Conservation (phyloP, 2,113 vertebrate genomes). For the Rhadina sibilatrix region DNA sequence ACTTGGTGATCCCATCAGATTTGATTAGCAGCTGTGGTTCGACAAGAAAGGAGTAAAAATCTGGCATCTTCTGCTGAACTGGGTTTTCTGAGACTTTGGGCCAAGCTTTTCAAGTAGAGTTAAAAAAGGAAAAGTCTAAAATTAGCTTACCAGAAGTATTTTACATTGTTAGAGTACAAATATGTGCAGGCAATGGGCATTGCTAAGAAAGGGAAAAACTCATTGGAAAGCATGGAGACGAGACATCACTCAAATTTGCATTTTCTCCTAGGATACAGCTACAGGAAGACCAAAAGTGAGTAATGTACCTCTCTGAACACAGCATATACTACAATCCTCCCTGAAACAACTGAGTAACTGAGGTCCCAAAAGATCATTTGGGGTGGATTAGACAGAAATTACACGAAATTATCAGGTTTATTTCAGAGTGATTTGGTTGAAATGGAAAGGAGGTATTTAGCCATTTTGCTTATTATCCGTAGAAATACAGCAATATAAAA, state of each 20-base stretch:
- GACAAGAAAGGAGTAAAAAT: background rate
- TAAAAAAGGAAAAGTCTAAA: background rate
- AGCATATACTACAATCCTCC: rapidly evolving
- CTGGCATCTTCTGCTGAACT: background rate
- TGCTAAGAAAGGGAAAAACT: background rate
- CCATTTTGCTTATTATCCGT: background rate
- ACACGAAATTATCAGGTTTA: background rate
- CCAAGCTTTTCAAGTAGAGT: background rate
- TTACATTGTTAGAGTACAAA: background rate
- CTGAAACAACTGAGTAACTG: background rate
- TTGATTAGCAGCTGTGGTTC: background rate
- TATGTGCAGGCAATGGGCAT: rapidly evolving
- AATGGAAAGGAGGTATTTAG: background rate
- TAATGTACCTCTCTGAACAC: background rate
- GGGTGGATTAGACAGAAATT: background rate
- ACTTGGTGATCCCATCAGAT: background rate
- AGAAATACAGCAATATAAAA: background rate
- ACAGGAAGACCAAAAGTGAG: background rate
- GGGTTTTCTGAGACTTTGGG: background rate
- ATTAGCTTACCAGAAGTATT: background rate
- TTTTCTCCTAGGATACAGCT: background rate
- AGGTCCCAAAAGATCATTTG: background rate
- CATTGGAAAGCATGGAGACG: background rate
- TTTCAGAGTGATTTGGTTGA: background rate
- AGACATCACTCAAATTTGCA: background rate